Evolutionary conservation across 1,140 invertebrate genomes (phyloP).

Genomic region (Holcopasites calliopsidis): DNA sequence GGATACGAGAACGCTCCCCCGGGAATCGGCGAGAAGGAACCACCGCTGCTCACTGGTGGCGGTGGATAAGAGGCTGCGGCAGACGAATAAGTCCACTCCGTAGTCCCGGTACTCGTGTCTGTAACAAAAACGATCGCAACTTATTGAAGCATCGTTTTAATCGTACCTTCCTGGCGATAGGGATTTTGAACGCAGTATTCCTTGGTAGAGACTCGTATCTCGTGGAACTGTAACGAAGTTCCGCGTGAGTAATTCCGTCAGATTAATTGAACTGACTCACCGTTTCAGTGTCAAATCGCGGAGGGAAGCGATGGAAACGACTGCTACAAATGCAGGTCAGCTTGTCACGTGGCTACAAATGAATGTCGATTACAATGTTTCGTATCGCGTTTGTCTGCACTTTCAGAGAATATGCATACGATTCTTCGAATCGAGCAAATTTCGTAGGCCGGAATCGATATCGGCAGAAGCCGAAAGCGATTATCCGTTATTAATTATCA

Average conservation of each 20-base stretch:
- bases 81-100: slow-evolving; percentile 77
- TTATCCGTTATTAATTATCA: slow-evolving; percentile 29
- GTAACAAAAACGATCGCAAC: slow-evolving; percentile 46
- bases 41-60: slow-evolving; percentile 71
- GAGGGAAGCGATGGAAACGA: slow-evolving; percentile 45
- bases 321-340: slow-evolving; percentile 21
- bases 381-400: no score
- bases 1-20: slow-evolving; percentile 78
- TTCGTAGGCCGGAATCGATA: background rate
- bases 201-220: background rate
- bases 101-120: slow-evolving; percentile 74
- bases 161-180: background rate
- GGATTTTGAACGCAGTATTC: no score
- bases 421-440: no score
- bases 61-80: slow-evolving; percentile 76
- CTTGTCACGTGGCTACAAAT: background rate
- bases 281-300: slow-evolving; percentile 31
- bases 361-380: no score
- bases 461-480: background rate
- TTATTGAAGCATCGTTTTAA: background rate
- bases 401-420: no score
- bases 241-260: slow-evolving; percentile 60
- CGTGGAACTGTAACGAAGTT: slow-evolving; percentile 29
- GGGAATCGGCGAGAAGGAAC: slow-evolving; percentile 76
- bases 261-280: slow-evolving; percentile 68